phyloP scores from a whole-genome alignment of 2,888 invertebrate species.

The Hanleya hanleyi region DNA sequence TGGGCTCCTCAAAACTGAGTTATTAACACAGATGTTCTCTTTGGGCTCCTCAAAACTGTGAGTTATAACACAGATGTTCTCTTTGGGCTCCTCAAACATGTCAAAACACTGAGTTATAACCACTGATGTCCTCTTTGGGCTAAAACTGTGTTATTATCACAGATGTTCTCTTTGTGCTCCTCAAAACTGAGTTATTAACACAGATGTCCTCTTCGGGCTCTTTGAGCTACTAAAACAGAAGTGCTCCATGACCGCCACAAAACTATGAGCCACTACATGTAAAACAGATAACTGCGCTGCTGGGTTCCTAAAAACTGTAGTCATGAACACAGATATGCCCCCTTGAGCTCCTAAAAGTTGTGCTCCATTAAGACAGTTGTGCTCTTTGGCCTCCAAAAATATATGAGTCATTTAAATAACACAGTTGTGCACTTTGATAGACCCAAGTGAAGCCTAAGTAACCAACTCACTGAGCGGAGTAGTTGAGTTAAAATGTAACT shows the following conservation, averaged over 20 bases:
- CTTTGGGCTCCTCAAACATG: conserved; percentile 81
- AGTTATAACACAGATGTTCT: background rate
- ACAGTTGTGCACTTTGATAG: no score
- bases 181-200: conserved; percentile 98
- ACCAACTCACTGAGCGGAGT: no score
- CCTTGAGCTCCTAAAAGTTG: no score
- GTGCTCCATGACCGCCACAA: conserved; percentile 81
- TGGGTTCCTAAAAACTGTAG: conserved; percentile 90
- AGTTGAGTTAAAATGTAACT: no score
- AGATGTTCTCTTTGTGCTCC: conserved; percentile 71
- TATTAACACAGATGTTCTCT: conserved; percentile 98
- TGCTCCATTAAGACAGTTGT: no score
- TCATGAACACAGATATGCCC: conserved; percentile 92
- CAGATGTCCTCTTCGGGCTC: conserved; percentile 95
- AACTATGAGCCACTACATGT: conserved; percentile 90
- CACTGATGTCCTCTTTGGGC: conserved; percentile 97
- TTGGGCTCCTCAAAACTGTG: conserved; percentile 79
- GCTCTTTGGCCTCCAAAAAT: no score
- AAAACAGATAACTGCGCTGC: conserved; percentile 97
- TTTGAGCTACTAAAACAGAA: conserved; percentile 64
- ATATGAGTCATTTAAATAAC: no score
- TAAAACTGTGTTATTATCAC: background rate
- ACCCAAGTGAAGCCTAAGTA: no score
- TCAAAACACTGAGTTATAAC: conserved; percentile 89
- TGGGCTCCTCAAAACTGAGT: conserved; percentile 92